Conservation (phyloP, 2,888 invertebrate species). For the Penaeus monodon region DNA sequence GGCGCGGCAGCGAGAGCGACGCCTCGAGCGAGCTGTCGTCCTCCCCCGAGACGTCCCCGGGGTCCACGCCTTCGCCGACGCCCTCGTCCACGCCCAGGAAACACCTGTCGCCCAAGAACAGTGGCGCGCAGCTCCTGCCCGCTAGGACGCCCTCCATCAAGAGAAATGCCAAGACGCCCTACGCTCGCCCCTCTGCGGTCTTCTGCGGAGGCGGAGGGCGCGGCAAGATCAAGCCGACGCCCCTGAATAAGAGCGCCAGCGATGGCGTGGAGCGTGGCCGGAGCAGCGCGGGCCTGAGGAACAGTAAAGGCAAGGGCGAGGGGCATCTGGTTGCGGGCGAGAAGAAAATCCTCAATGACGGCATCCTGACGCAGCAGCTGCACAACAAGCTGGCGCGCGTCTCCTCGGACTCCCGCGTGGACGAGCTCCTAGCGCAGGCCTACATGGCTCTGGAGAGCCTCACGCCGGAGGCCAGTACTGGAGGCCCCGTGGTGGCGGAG, state of each 20-base stretch:
- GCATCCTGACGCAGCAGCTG: neutral
- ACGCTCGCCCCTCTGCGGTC: slow-evolving; percentile 55
- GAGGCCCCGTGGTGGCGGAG: slow-evolving; percentile 13
- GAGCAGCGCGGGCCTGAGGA: slow-evolving; percentile 12
- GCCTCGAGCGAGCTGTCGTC: slow-evolving; percentile 61
- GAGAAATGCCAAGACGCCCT: slow-evolving; percentile 21
- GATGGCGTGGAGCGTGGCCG: slow-evolving; percentile 58
- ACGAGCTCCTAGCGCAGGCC: slow-evolving; percentile 59
- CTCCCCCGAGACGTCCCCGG: slow-evolving; percentile 60
- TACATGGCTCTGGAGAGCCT: slow-evolving; percentile 63
- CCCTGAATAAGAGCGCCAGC: slow-evolving; percentile 65
- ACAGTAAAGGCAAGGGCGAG: neutral
- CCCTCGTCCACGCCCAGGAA: slow-evolving; percentile 50
- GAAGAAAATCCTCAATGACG: slow-evolving; percentile 11
- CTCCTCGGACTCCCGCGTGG: slow-evolving; percentile 62
- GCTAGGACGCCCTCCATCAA: slow-evolving; percentile 15
- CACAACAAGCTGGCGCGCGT: slow-evolving; percentile 42
- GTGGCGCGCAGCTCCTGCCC: slow-evolving; percentile 32
- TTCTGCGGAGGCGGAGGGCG: slow-evolving; percentile 46
- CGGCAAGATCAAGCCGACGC: slow-evolving; percentile 47
- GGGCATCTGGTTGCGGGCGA: neutral
- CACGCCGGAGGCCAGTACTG: slow-evolving; percentile 44
- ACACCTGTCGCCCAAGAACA: slow-evolving; percentile 54
- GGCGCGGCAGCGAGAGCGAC: slow-evolving; percentile 55
- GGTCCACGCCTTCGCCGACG: slow-evolving; percentile 44